Evolutionary conservation across 2,113 vertebrate species (phyloP), one percentile per base, ranked within the genome.

Genomic region (western clawed frog (Xenopus tropicalis)): DNA sequence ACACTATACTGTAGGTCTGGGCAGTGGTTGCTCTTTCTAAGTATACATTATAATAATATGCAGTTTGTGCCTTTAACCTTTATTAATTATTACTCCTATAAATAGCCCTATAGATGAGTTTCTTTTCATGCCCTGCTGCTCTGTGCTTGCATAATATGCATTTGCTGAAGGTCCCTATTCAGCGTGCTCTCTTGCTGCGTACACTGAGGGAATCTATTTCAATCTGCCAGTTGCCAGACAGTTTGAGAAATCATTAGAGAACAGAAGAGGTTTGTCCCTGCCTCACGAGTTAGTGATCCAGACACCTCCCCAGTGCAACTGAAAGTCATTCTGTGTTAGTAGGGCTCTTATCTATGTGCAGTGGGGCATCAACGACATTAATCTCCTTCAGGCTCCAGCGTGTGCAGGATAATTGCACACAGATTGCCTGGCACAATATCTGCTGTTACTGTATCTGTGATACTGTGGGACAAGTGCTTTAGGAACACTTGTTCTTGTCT

Each of bases 301-400:
- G 52, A 21, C 59, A 20, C 24, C 70, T 20, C 37, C 37, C 37
- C 57, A n/a, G 19, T 51, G 48, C 24, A 22, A 22, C 10, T 54
- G 29, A 42, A 57, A 17, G 51, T 42, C n/a, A 1, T 22, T 56
- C 44, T 65, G 70, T 72, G 71, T 65, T 65, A 65, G 63, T 56
- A 64, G 51, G 61, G 17, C 51, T 64, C 61, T 72, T 72, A 65
- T 65, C 71, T 65, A 20, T 72, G 71, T 57, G 63, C 71, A 72
- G 7, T 65, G 48, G 71, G 51, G 71, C 71, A 65, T 72, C 61
- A 14, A 61, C 21, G 25, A 17, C 19, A 71, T 63, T 54, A 52
- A 72, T 64, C 61, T 65, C 51, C 57, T 11, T 22, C 22, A 24
- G 44, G 20, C 61, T 57, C 52, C 48, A 56, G 48, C 37, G 4